Evolutionary conservation across 2,113 vertebrate genomes (phyloP).

Genomic region (Psilopogon haemacephalus): DNA sequence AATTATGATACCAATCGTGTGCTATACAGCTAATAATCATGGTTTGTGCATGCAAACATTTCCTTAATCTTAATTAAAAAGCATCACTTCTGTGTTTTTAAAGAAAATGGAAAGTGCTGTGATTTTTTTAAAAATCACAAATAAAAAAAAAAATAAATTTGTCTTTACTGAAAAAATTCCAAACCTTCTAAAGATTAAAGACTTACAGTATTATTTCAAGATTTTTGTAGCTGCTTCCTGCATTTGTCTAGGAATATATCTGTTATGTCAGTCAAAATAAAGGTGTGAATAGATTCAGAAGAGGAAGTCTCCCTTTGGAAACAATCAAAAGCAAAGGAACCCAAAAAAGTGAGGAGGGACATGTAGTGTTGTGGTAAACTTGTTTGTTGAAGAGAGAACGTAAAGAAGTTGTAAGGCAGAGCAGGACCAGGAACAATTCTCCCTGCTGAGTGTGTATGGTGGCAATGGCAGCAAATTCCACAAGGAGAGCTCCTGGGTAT

Average conservation of each 20-base stretch:
- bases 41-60: background rate
- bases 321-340: background rate
- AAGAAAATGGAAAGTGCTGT: background rate
- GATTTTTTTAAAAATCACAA: background rate
- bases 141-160: background rate
- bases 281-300: background rate
- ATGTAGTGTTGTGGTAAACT: background rate
- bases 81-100: background rate
- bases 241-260: background rate
- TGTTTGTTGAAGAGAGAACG: background rate
- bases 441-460: accelerated
- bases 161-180: background rate
- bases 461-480: accelerated
- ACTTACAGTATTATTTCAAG: background rate
- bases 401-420: accelerated
- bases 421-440: background rate
- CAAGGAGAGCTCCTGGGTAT: accelerated
- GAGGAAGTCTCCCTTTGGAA: background rate
- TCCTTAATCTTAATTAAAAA: background rate
- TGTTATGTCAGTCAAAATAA: background rate
- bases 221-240: background rate
- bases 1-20: background rate
- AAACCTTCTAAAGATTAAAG: background rate
- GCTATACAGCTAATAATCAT: background rate
- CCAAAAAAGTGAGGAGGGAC: background rate